Evolutionary conservation across 35 echinoderm and acorn worm species (phyloP).

Genomic region (Eucidaris tribuloides): DNA sequence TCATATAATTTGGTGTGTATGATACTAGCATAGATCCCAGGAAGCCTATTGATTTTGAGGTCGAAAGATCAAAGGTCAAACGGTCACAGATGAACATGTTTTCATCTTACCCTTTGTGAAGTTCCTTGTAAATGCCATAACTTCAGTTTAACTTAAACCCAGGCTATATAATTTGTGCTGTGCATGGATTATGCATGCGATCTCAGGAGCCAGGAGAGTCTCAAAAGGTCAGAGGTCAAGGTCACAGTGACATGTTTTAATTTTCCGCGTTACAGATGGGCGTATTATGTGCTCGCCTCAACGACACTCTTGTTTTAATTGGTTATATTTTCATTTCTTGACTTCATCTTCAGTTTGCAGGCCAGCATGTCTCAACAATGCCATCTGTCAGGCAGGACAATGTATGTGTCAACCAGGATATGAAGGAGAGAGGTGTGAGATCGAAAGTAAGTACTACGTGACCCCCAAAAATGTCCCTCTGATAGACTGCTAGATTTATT

Average conservation of each 20-base stretch:
- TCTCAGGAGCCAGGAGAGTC: too few species aligned
- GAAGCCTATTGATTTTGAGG: too few species aligned
- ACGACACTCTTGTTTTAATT: background rate
- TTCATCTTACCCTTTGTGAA: too few species aligned
- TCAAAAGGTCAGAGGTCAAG: too few species aligned
- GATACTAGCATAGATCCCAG: too few species aligned
- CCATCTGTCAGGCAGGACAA: slow-evolving; percentile 26
- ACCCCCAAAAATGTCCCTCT: background rate
- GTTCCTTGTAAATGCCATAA: too few species aligned
- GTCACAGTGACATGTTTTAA: background rate
- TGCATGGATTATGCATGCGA: background rate
- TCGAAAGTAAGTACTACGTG: slow-evolving; percentile 32
- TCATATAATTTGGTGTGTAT: too few species aligned
- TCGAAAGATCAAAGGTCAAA: too few species aligned
- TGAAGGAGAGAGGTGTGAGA: slow-evolving; percentile 58
- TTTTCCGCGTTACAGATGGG: background rate
- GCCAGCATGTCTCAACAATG: slow-evolving; percentile 64
- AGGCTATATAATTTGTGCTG: background rate
- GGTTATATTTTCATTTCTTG: background rate
- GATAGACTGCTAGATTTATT: background rate
- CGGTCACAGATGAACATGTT: too few species aligned
- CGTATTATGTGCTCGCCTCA: background rate
- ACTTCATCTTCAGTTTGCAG: slow-evolving; percentile 32
- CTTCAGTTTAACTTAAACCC: too few species aligned
- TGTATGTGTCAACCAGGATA: slow-evolving; percentile 57